Conservation (phyloP, 2,888 invertebrate species). For the Schrankia costaestrigalis region DNA sequence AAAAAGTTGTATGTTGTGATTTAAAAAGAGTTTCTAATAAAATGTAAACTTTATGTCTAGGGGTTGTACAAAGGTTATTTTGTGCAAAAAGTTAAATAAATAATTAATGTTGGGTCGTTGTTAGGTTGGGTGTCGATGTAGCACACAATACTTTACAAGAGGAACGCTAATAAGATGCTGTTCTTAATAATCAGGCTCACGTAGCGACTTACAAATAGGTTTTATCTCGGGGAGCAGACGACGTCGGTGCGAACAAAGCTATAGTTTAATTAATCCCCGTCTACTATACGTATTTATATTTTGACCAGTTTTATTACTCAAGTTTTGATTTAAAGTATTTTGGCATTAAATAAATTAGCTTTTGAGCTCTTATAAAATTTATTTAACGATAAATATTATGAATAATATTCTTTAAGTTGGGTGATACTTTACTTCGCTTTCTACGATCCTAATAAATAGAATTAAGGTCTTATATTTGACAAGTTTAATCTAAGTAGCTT, state of each 20-base stretch:
- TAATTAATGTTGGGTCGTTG: constrained; percentile 13
- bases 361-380: constrained; percentile 7
- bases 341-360: constrained; percentile 6
- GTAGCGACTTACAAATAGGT: constrained; percentile 33
- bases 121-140: constrained; percentile 18
- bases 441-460: not conserved
- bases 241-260: constrained; percentile 26
- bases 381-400: constrained; percentile 1
- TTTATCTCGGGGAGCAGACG: constrained; percentile 45
- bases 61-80: constrained; percentile 17
- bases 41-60: no score
- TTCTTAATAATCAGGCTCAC: constrained; percentile 43
- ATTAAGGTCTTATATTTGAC: no score
- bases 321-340: constrained; percentile 15
- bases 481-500: not conserved
- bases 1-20: no score
- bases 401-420: constrained; percentile 1
- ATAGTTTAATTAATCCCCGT: constrained; percentile 40
- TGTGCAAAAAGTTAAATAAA: constrained; percentile 14
- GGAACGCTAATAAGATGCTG: constrained; percentile 37
- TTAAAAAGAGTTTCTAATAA: no score
- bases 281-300: constrained; percentile 16
- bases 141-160: constrained; percentile 16
- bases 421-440: not conserved
- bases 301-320: constrained; percentile 28